Evolutionary conservation across 2,797 vertebrate species (phyloP).

Genomic region (Coranthus polyacanthus): DNA sequence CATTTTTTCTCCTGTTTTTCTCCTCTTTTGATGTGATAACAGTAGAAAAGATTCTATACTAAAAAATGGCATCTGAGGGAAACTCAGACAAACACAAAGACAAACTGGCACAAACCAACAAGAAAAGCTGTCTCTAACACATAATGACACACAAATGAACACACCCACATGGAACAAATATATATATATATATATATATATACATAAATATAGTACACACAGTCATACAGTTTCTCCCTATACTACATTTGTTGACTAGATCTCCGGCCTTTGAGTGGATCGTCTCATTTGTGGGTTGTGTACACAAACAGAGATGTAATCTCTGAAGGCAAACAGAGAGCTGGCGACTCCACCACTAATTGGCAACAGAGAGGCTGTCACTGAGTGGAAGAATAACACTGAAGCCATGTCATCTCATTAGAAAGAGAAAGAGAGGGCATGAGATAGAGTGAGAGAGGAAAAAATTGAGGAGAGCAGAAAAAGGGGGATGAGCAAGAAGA

Average conservation of each 20-base stretch:
- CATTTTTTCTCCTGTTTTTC: constrained; percentile 17
- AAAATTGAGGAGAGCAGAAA: constrained; percentile 7
- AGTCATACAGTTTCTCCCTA: constrained; percentile 17
- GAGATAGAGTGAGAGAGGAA: neutral
- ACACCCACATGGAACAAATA: neutral
- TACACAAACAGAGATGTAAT: constrained; percentile 77
- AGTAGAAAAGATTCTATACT: constrained; percentile 3
- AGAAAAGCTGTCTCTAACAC: constrained; percentile 6
- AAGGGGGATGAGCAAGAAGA: constrained; percentile 16
- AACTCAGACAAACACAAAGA: neutral
- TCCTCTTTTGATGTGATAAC: constrained; percentile 34
- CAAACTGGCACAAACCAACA: constrained; percentile 1
- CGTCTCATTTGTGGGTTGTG: constrained; percentile 74
- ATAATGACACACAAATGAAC: constrained; percentile 2
- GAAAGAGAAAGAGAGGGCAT: constrained; percentile 33
- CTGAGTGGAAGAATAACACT: constrained; percentile 61
- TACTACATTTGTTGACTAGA: constrained; percentile 54
- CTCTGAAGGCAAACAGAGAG: constrained; percentile 72
- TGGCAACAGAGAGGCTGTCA: constrained; percentile 78
- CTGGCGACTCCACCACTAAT: constrained; percentile 73
- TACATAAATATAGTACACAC: neutral
- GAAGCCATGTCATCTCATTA: constrained; percentile 73
- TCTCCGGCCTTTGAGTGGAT: constrained; percentile 63
- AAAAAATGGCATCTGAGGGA: neutral
- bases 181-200: constrained; percentile 3